Percentiles rank a stretch among this genome's conserved stretches.
Conservation (phyloP, 2,797 vertebrate genomes). For the Acanthornis magna region DNA sequence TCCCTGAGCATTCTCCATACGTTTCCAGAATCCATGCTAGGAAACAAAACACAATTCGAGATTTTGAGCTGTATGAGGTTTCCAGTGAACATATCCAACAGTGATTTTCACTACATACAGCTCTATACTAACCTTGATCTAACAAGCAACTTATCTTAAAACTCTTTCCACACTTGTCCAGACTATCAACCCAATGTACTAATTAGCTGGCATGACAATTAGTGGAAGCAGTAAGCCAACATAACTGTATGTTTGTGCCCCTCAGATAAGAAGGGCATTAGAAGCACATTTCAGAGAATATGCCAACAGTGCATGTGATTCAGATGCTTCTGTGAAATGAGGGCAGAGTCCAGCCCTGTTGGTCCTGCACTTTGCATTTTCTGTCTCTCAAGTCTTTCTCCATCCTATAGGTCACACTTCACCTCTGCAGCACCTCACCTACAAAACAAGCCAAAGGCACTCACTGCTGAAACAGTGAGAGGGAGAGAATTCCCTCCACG, state of each 20-base stretch:
- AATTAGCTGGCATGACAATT: not conserved
- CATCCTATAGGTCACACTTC: not conserved
- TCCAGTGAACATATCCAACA: not conserved
- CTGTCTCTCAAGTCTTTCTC: not conserved
- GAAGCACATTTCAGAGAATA: not conserved
- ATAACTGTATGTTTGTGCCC: not conserved
- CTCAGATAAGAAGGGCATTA: not conserved
- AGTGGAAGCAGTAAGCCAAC: not conserved
- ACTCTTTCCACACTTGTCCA: not conserved
- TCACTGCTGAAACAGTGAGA: not conserved
- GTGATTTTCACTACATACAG: not conserved
- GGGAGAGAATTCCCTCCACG: not conserved
- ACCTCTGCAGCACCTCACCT: not conserved
- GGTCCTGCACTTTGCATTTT: not conserved
- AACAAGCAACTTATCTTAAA: not conserved
- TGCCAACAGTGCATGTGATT: not conserved
- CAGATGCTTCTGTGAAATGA: not conserved
- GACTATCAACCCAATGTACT: not conserved
- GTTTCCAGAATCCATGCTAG: constrained; percentile 52
- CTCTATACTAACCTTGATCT: not conserved
- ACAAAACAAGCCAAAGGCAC: not conserved
- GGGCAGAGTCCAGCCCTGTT: not conserved
- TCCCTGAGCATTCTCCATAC: constrained; percentile 66
- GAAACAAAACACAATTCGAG: not conserved
- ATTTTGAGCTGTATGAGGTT: not conserved